A percentile compares a stretch with the other conserved stretches of the same genome.
These are phyloP conservation scores for Aporophyla nigra DNA, from an alignment of 2,888 invertebrate genomes.

Conservation along the genomic window DNA sequence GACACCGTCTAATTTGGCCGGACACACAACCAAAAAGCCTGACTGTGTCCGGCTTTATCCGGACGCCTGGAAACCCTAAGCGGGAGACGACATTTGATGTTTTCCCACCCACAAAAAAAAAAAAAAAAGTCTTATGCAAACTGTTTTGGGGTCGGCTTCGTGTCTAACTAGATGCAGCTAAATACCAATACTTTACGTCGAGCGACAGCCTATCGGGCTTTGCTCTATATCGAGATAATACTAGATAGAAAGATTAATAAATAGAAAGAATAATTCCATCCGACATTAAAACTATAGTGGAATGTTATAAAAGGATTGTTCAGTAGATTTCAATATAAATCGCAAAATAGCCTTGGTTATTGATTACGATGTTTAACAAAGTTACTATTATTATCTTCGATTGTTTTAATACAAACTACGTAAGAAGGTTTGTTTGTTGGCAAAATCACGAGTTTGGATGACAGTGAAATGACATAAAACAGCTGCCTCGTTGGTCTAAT, in stretches of 20 bases:
- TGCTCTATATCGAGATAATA: neutral
- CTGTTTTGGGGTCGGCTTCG: too few species aligned
- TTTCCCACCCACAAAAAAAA: too few species aligned
- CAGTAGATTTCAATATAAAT: neutral
- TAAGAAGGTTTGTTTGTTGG: neutral
- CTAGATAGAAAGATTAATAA: neutral
- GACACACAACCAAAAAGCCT: too few species aligned
- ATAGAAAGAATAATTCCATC: too few species aligned
- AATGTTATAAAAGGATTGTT: neutral
- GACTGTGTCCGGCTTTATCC: too few species aligned
- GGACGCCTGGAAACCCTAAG: too few species aligned
- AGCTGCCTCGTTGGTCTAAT: neutral
- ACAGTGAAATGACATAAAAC: neutral
- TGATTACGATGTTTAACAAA: neutral
- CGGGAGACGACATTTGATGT: too few species aligned
- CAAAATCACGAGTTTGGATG: neutral
- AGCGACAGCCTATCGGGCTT: too few species aligned
- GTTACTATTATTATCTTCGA: neutral
- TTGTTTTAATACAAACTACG: neutral
- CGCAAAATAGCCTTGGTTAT: neutral
- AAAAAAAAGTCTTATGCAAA: too few species aligned
- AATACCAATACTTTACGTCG: too few species aligned
- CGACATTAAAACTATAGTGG: neutral
- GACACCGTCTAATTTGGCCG: too few species aligned
- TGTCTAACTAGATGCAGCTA: too few species aligned